Evolutionary conservation across 2,888 invertebrate species (phyloP), one percentile per base, ranked within the genome.

Genomic region (Habrosyne pyritoides): DNA sequence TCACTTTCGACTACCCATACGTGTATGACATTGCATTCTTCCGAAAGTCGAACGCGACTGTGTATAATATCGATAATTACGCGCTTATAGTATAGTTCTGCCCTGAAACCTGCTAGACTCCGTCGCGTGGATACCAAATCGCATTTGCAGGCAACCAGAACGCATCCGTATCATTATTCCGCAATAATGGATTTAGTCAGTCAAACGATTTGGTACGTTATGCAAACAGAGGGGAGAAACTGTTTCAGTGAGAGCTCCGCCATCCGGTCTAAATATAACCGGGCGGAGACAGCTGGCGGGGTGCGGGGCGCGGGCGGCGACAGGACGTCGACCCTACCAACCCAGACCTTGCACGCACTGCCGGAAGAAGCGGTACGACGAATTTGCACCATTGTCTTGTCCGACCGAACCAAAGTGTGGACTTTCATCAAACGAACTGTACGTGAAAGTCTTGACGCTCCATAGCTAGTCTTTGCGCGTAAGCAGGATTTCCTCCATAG

Each of bases 261-360:
- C 81, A 83, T 86, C 84, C 87, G 83, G 84, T 84, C 89, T 89
- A 89, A 87, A 89, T 89, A 88, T 89, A 89, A 85, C 76, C 77
- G 78, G 81, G 77, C 75, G 78, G 83, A 80, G 84, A 84, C 86
- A 86, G 85, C 82, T 82, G 82, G 80, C 63, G 73, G 64, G 74
- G 61, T 66, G 73, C 66, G 73, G 66, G 76, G 66, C 53, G 67
- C 60, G 75, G 60, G 64, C 69, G 66, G 67, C 66, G 65, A 64
- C 70, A 79, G 85, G 84, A 70, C 85, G 78, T 79, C 84, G 86
- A 89, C 89, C 89, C 83, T 76, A 55, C 61, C 75, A 82, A 83
- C 86, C 87, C 87, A 89, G 89, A 89, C 89, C 89, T 89, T 86
- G 86, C 73, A 72, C 78, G 78, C 76, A 69, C 64, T 73, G 76